Evolutionary conservation across 2,113 vertebrate species (phyloP).

Genomic region (Tinamus guttatus): DNA sequence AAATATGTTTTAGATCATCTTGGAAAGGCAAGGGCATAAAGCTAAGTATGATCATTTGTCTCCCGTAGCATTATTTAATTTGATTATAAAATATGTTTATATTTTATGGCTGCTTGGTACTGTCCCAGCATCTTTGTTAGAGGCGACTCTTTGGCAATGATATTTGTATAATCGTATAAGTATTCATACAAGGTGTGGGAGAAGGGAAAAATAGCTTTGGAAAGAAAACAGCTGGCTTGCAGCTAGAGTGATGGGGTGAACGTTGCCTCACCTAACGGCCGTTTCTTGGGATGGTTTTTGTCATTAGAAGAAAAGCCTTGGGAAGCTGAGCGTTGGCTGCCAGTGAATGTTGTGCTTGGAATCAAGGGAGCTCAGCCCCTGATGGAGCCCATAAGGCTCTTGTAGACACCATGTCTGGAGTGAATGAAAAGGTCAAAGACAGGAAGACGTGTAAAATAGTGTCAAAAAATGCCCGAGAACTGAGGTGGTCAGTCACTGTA

Average conservation of each 20-base stretch:
- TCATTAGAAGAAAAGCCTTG: not conserved
- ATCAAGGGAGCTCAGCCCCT: not conserved
- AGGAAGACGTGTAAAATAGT: not conserved
- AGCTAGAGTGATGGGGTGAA: not conserved
- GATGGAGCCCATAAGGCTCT: not conserved
- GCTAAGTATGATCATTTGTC: conserved; percentile 5
- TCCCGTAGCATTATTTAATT: conserved; percentile 44
- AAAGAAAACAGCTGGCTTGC: conserved; percentile 23
- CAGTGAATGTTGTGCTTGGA: not conserved
- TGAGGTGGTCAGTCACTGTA: not conserved
- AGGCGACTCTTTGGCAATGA: conserved; percentile 19
- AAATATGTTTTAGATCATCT: not conserved
- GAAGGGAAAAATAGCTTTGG: conserved; percentile 1
- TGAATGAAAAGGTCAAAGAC: not conserved
- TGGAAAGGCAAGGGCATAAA: not conserved
- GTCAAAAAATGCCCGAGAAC: not conserved
- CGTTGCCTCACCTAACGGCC: not conserved
- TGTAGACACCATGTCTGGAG: not conserved
- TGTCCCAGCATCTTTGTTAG: not conserved
- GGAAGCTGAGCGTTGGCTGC: not conserved
- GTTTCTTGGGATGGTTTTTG: not conserved
- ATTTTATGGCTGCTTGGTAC: conserved; percentile 34
- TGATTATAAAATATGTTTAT: conserved; percentile 49
- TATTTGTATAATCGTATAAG: not conserved
- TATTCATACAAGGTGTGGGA: not conserved